Evolutionary conservation across 2,888 invertebrate genomes (phyloP).

Genomic region (Hydriomena furcata): DNA sequence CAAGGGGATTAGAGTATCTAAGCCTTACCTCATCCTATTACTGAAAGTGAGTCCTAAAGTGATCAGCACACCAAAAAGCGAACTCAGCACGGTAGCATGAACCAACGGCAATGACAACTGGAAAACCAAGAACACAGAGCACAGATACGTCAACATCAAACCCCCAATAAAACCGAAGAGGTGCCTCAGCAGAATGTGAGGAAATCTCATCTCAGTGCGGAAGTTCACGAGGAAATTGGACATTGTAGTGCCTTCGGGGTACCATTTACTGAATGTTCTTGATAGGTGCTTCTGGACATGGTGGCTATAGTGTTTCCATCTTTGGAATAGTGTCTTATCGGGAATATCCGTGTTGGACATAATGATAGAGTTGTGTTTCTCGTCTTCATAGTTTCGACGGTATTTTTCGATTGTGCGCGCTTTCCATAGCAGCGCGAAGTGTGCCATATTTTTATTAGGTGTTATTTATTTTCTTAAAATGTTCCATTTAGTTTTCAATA

Average conservation of each 20-base stretch:
- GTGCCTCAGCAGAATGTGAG: conserved; percentile 85
- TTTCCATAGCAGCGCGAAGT: conserved; percentile 81
- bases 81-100: conserved; percentile 85
- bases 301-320: conserved; percentile 72
- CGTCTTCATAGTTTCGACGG: conserved; percentile 76
- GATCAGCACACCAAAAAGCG: conserved; percentile 84
- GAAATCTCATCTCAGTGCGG: conserved; percentile 74
- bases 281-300: conserved; percentile 63
- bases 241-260: conserved; percentile 63
- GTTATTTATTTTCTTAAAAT: background rate
- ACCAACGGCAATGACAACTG: conserved; percentile 85
- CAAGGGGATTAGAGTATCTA: too few relatives aligned
- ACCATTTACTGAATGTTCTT: conserved; percentile 58
- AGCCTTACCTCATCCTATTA: conserved; percentile 66
- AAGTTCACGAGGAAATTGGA: conserved; percentile 59
- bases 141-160: conserved; percentile 85
- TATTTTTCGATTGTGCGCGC: conserved; percentile 79
- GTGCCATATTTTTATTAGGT: conserved; percentile 67
- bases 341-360: conserved; percentile 65
- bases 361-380: conserved; percentile 82
- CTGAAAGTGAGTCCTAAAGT: conserved; percentile 88
- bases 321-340: conserved; percentile 69
- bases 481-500: background rate
- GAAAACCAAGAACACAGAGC: conserved; percentile 87
- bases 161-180: conserved; percentile 86